Evolutionary conservation across 2,888 invertebrate species (phyloP).

Genomic region (Leptopterna dolabrata): DNA sequence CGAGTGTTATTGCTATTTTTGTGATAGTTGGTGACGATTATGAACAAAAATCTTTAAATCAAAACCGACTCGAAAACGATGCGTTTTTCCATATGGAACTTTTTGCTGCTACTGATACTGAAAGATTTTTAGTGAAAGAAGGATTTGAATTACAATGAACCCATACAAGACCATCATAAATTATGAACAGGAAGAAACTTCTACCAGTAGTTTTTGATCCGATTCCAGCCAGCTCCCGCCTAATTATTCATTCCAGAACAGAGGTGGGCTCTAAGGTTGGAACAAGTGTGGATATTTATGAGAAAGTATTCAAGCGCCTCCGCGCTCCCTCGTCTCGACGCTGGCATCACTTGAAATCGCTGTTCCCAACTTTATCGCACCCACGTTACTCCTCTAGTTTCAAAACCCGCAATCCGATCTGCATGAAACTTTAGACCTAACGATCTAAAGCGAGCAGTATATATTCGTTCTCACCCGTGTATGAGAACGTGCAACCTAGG

Average conservation of each 20-base stretch:
- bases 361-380: background rate
- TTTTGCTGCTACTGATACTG: too few species aligned
- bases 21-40: too few species aligned
- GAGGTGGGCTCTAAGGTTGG: background rate
- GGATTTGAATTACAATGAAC: background rate
- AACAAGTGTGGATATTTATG: conserved; percentile 10
- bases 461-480: too few species aligned
- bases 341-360: background rate
- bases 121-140: too few species aligned
- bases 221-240: background rate
- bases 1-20: too few species aligned
- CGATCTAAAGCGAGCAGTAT: background rate
- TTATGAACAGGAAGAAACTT: background rate
- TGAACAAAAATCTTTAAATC: too few species aligned
- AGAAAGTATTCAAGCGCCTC: background rate
- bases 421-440: background rate
- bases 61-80: too few species aligned
- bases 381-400: background rate
- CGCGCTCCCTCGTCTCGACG: background rate
- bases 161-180: background rate
- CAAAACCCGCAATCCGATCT: background rate
- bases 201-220: background rate
- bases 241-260: background rate
- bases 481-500: too few species aligned
- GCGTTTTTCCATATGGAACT: too few species aligned